These are phyloP conservation scores for Stenodema calcarata DNA, from an alignment of 2,888 invertebrate species.

Conservation along the genomic window DNA sequence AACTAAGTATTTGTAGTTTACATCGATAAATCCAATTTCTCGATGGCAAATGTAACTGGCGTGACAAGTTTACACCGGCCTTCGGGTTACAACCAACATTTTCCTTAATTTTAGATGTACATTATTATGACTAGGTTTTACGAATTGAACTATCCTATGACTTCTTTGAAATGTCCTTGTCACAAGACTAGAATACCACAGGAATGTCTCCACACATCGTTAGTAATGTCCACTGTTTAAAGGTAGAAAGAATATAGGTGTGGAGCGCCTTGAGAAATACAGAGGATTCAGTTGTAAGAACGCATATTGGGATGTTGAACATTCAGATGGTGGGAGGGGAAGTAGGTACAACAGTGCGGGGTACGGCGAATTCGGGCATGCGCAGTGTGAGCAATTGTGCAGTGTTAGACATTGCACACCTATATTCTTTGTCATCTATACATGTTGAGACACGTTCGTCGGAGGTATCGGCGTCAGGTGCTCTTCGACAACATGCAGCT, in stretches of 20 bases:
- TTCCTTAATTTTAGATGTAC: neutral
- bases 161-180: slow-evolving; percentile 13
- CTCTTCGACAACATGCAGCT: slow-evolving; percentile 85
- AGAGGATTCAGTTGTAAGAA: no score
- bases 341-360: neutral
- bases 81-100: neutral
- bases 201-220: neutral
- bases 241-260: slow-evolving; percentile 19
- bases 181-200: slow-evolving; percentile 28
- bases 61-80: neutral
- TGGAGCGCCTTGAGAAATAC: neutral
- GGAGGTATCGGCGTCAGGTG: slow-evolving; percentile 71
- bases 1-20: neutral
- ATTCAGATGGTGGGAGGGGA: neutral
- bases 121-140: slow-evolving; percentile 11
- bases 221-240: neutral
- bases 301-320: neutral
- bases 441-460: slow-evolving; percentile 40
- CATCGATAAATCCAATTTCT: neutral
- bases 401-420: neutral
- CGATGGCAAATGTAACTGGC: neutral
- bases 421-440: slow-evolving; percentile 35
- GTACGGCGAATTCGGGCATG: neutral
- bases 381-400: neutral
- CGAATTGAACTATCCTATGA: neutral